Evolutionary conservation across 1,140 invertebrate genomes (phyloP), one percentile per base, ranked within the genome.

Genomic region (Cotesia chilonis): DNA sequence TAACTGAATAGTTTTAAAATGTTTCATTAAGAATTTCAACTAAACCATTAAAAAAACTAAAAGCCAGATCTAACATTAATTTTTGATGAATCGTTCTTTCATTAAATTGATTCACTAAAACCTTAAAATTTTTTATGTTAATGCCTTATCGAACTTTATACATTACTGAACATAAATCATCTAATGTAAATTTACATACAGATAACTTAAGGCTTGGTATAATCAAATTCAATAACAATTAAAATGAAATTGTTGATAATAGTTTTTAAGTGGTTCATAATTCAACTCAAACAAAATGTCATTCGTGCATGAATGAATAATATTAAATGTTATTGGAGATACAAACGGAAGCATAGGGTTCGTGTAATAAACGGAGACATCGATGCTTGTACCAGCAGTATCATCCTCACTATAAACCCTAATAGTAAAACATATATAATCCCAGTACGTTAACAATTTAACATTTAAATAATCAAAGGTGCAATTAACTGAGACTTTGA

Each of bases 401-500:
- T 63, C 37, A 38, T 63, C 60, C 14, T 63, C 12, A 37, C 4
- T 28, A 36, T 61, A 20, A 28, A 36, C 59, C 7, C 6, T 35
- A 20, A 20, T 4, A 9, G 35, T 61, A 61, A 9, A 28, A 35
- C 59, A 63, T 63, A 63, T n/a, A 63, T 12, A 37, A 12, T 7
- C 7, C 6, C 4, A 35, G 28, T 20, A 59, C 41, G 6, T 7
- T 47, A 47, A 47, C 20, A 59, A 59, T 17, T 59, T 28, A 59
- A 59, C 17, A 61, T 12, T 37, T 37, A 37, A 63, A 17, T 37
- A 63, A 63, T 63, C 60, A 57, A 70, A 60, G 20, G 55, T 14
- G 68, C 57, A 60, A 70, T 70, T 70, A 69, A 59, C 67, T 41
- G 4, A 9, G 36, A 35, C 51, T 70, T 47, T 60, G 37, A 70